phyloP scores from a whole-genome alignment of 1,140 invertebrate genomes.

The Uloborus diversus region DNA sequence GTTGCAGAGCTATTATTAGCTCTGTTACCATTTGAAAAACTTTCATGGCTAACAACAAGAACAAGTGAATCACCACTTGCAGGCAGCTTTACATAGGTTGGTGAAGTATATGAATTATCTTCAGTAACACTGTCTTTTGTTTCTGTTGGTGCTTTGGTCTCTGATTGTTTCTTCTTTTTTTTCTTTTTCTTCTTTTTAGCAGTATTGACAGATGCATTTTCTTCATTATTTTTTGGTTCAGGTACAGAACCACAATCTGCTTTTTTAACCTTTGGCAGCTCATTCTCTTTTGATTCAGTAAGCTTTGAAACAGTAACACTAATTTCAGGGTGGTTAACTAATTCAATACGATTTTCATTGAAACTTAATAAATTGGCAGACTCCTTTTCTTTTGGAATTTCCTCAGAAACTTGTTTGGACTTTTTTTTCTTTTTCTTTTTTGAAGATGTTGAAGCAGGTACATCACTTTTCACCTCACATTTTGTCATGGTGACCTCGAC shows the following conservation, averaged over 20 bases:
- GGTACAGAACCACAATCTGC: not conserved
- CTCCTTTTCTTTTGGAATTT: not conserved
- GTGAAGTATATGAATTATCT: not conserved
- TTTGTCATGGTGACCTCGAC: conserved; percentile 33
- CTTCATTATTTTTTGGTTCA: not conserved
- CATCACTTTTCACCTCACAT: not conserved
- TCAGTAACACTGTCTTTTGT: not conserved
- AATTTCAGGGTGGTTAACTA: conserved; percentile 47
- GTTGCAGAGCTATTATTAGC: too few relatives aligned
- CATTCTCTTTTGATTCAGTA: not conserved
- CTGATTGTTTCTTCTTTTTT: conserved; percentile 29
- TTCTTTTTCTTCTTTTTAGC: conserved; percentile 49
- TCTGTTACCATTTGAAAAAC: conserved; percentile 31
- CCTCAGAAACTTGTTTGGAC: not conserved
- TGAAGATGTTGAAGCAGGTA: not conserved
- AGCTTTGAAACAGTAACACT: conserved; percentile 32
- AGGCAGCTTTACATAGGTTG: conserved; percentile 34
- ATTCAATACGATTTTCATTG: conserved; percentile 20
- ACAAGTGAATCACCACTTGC: conserved; percentile 10
- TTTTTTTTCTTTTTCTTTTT: conserved; percentile 46
- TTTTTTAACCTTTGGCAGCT: not conserved
- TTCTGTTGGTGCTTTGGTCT: not conserved
- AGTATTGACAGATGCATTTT: too few relatives aligned
- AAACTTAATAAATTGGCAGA: conserved; percentile 10
- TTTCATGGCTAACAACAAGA: conserved; percentile 36